Base-by-base conservation (phyloP, 2,797 vertebrate species). In the Scolopax rusticola region DNA sequence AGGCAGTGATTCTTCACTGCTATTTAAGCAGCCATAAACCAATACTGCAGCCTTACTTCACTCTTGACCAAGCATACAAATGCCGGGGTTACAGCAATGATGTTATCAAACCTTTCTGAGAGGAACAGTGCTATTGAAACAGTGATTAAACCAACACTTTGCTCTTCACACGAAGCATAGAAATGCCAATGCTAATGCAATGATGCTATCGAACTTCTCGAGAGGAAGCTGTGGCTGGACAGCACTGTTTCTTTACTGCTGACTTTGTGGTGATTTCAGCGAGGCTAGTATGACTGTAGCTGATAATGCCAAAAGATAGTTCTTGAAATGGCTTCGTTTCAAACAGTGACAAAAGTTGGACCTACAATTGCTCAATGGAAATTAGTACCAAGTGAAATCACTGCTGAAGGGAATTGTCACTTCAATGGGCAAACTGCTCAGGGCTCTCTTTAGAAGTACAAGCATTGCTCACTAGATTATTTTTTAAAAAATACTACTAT, bases 221-320 rank as follows among this genome's bases (percentile, higher is more conserved):
- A 45, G 87, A 93, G 94, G 91, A 96, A 94, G 69, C 87, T 86
- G 87, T 56, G 92, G 76, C 82, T 73, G 57, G 28, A 69, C 69
- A 76, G 25, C 47, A 8, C 54, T 65, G 23, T 59, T 80, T 70
- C 53, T 71, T 41, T 65, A 43, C 36, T 73, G 19, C 27, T 86
- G 92, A 84, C 87, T 83, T 32, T n/a, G 59, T 81, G 57, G n/a
- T 41, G 74, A 82, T 88, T 88, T 91, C 53, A 71, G 64, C 5
- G 48, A 54, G 80, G 33, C 77, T 84, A 41, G 41, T 76, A 15
- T 43, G 57, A 19, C 53, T 68, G 57, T n/a, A 88, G 77, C 73
- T 71, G 65, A 25, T 73, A 8, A 8, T 27, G 36, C 53, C 36
- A 30, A 15, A 75, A 77, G 60, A 5, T 28, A 24, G 38, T 71